phyloP scores from a whole-genome alignment of 1,140 invertebrate species.

The Steinernema khuongi region DNA sequence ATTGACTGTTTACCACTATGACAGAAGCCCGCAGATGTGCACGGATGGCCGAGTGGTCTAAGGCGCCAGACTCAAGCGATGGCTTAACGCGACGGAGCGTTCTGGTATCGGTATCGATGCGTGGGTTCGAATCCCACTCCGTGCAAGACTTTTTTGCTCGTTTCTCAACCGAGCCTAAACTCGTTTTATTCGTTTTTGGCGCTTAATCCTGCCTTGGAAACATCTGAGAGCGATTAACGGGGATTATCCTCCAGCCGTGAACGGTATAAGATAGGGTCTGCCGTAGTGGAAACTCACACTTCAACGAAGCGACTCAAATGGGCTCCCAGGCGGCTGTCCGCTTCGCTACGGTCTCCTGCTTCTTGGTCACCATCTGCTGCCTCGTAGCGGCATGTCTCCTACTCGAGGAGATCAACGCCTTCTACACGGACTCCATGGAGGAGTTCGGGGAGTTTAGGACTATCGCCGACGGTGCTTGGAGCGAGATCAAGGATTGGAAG shows the following conservation, averaged over 20 bases:
- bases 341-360: background rate
- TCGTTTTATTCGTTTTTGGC: background rate
- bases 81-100: conserved; percentile 7
- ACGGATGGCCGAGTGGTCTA: conserved; percentile 53
- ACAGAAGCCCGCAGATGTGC: conserved; percentile 9
- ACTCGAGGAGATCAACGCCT: background rate
- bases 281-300: background rate
- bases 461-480: background rate
- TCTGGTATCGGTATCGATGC: conserved; percentile 26
- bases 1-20: background rate
- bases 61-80: conserved; percentile 52
- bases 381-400: background rate
- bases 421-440: background rate
- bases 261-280: background rate
- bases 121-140: conserved; percentile 28
- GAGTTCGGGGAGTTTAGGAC: background rate
- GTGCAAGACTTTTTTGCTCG: conserved; percentile 6
- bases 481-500: background rate
- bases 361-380: background rate
- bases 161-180: background rate
- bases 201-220: background rate
- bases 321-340: background rate
- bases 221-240: background rate
- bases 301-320: background rate
- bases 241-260: background rate